These are phyloP conservation scores for Meiosimyza decipiens DNA, from an alignment of 2,888 invertebrate genomes.

Conservation along the genomic window DNA sequence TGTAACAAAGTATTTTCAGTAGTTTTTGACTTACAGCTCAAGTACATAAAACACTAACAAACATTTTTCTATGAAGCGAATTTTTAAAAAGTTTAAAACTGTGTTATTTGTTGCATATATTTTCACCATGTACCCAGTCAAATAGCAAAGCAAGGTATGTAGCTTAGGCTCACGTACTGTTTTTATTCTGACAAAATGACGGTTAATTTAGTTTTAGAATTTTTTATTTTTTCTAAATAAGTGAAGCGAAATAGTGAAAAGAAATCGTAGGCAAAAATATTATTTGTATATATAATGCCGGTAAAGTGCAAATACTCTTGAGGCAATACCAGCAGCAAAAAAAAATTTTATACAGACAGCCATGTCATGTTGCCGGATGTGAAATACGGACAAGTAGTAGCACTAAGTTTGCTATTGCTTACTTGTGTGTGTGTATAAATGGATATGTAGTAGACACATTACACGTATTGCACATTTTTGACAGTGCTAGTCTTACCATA, in stretches of 20 bases:
- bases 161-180: too few species aligned
- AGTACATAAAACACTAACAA: too few species aligned
- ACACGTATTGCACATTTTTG: conserved; percentile 20
- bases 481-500: conserved; percentile 25
- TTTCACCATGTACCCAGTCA: too few species aligned
- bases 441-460: conserved; percentile 6
- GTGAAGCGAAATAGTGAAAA: too few species aligned
- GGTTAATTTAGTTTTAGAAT: conserved; percentile 35
- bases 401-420: conserved; percentile 21
- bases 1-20: too few species aligned
- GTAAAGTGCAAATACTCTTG: background rate
- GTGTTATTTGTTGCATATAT: too few species aligned
- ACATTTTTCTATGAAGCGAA: too few species aligned
- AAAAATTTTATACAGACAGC: conserved; percentile 27
- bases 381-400: conserved; percentile 25
- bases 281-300: too few species aligned
- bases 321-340: background rate
- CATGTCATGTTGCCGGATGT: conserved; percentile 34
- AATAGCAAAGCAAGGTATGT: too few species aligned
- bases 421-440: conserved; percentile 8
- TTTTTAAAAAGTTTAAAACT: too few species aligned
- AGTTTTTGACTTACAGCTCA: too few species aligned
- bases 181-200: background rate
- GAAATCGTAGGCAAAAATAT: too few species aligned
- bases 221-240: background rate